A percentile compares a stretch with the other conserved stretches of the same genome.
phyloP scores from a whole-genome alignment of 2,888 invertebrate species.

The Artemia sinica region DNA sequence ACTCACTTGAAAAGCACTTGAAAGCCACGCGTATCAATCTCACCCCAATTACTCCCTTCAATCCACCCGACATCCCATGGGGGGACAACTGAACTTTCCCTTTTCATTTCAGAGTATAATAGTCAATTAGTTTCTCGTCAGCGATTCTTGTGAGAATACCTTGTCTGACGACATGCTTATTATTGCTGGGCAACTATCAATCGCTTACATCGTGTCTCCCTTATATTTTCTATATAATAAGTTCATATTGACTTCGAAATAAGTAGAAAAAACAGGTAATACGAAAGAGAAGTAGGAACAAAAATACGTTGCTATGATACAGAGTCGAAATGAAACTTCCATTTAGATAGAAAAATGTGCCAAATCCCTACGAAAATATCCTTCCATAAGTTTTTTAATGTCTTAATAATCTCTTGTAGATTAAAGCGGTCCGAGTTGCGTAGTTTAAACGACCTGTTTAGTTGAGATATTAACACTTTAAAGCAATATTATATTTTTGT shows the following conservation, averaged over 20 bases:
- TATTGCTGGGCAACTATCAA: conserved; percentile 12
- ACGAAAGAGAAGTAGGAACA: background rate
- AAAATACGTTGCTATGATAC: background rate
- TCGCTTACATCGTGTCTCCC: background rate
- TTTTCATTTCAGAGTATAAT: conserved; percentile 12
- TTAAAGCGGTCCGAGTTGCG: too few species aligned
- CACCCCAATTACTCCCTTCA: conserved; percentile 6
- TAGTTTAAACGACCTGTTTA: too few species aligned
- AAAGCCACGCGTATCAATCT: conserved; percentile 11
- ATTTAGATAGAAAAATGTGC: too few species aligned
- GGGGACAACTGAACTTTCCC: background rate
- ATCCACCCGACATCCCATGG: conserved; percentile 12
- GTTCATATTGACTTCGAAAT: conserved; percentile 12
- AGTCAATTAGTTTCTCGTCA: conserved; percentile 8
- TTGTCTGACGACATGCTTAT: conserved; percentile 14
- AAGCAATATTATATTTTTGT: too few species aligned
- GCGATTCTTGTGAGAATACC: conserved; percentile 8
- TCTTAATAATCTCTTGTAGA: too few species aligned
- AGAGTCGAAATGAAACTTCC: background rate
- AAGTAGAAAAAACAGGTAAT: conserved; percentile 10
- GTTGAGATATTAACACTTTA: too few species aligned
- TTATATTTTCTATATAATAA: conserved; percentile 11
- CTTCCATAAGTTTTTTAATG: too few species aligned
- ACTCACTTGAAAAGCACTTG: conserved; percentile 10
- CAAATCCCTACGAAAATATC: too few species aligned